Conservation (phyloP, 2,888 invertebrate genomes). For the Ophioninae sp. region DNA sequence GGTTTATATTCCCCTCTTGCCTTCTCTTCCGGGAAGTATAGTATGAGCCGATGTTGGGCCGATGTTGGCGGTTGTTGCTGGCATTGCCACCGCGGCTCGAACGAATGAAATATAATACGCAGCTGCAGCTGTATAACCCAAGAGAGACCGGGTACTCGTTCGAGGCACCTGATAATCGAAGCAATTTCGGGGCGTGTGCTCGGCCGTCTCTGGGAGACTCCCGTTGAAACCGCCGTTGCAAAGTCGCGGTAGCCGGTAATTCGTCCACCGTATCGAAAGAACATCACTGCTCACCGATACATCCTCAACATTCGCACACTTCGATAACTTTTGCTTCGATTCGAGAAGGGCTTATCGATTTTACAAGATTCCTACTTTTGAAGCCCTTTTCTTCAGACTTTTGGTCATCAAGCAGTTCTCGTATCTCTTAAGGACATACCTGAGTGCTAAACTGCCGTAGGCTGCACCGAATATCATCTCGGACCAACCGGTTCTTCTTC, state of each 20-base stretch:
- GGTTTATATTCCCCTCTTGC: slow-evolving; percentile 36
- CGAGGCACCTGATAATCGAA: slow-evolving; percentile 62
- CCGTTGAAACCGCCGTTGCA: slow-evolving; percentile 9
- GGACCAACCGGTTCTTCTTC: slow-evolving; percentile 62
- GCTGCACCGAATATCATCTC: slow-evolving; percentile 43
- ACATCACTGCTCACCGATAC: neutral
- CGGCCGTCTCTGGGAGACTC: slow-evolving; percentile 26
- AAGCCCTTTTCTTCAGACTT: slow-evolving; percentile 1
- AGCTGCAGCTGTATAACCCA: slow-evolving; percentile 53
- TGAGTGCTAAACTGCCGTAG: slow-evolving; percentile 39
- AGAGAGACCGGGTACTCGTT: slow-evolving; percentile 30
- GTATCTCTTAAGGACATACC: slow-evolving; percentile 26
- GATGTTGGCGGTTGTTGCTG: slow-evolving; percentile 19
- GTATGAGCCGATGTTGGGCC: neutral
- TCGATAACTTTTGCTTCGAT: neutral
- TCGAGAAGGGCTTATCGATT: neutral
- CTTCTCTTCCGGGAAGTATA: slow-evolving; percentile 49
- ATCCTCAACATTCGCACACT: neutral
- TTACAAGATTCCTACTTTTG: neutral
- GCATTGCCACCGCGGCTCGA: slow-evolving; percentile 41
- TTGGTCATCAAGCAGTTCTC: slow-evolving; percentile 12
- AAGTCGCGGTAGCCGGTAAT: slow-evolving; percentile 44
- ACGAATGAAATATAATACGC: slow-evolving; percentile 61
- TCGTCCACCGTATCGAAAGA: slow-evolving; percentile 43
- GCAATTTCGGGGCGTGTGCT: slow-evolving; percentile 61